Conservation (phyloP, 2,113 vertebrate genomes). For the Myrmophylax atrothorax region DNA sequence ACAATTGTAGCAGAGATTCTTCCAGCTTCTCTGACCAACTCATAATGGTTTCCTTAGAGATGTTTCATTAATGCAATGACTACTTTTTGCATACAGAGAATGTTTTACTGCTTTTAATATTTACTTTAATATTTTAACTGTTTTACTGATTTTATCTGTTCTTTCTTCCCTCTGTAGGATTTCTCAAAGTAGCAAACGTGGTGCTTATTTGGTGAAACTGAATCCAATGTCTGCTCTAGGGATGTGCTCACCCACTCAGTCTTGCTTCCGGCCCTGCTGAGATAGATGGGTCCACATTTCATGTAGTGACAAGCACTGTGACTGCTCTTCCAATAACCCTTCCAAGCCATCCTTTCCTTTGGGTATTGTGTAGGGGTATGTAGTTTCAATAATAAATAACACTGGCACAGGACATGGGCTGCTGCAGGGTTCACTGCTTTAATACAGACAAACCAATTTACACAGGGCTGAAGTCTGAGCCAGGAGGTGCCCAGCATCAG, state of each 20-base stretch:
- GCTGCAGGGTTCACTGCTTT: not conserved
- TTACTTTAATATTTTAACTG: not conserved
- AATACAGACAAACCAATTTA: not conserved
- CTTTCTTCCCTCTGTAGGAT: not conserved
- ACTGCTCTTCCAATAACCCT: not conserved
- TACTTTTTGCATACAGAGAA: not conserved
- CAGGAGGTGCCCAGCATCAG: not conserved
- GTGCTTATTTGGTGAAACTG: not conserved
- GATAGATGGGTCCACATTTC: not conserved
- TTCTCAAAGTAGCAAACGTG: not conserved
- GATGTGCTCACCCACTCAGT: not conserved
- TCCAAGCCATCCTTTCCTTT: not conserved
- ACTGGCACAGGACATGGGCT: not conserved
- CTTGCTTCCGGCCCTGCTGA: not conserved
- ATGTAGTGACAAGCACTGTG: not conserved
- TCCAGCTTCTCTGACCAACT: not conserved
- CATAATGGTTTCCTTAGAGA: not conserved
- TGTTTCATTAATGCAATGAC: not conserved
- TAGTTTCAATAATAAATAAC: not conserved
- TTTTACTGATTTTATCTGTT: not conserved
- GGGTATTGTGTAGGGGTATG: not conserved
- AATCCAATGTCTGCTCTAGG: not conserved
- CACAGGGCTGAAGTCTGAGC: not conserved
- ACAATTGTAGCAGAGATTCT: not conserved
- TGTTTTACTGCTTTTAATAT: not conserved